Conservation (phyloP, 2,113 vertebrate genomes). For the Marmota monax region DNA sequence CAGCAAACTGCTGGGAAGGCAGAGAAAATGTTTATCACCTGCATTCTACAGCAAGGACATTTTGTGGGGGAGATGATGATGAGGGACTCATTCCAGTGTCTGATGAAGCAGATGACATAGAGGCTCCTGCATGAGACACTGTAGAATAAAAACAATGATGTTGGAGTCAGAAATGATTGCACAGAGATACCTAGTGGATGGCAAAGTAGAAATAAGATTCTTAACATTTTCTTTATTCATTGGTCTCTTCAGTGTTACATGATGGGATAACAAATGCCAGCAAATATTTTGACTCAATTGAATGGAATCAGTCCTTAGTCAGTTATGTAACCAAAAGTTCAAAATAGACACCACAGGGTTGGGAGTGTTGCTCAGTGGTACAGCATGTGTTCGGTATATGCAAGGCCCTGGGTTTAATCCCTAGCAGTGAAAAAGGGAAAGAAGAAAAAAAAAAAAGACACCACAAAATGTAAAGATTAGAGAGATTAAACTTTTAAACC, state of each 20-base stretch:
- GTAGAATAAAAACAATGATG: constrained; percentile 39
- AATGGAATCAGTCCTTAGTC: neutral
- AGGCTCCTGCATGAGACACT: constrained; percentile 96
- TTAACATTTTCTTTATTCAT: neutral
- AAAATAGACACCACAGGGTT: neutral
- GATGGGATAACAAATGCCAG: constrained; percentile 3
- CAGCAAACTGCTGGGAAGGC: constrained; percentile 90
- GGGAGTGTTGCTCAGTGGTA: too few species aligned
- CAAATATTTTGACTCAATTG: neutral
- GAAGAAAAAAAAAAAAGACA: neutral
- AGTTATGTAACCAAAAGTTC: neutral
- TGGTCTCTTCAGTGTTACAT: neutral
- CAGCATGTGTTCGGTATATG: too few species aligned
- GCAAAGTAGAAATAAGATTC: constrained; percentile 10
- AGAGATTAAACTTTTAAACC: constrained; percentile 5
- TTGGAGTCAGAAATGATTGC: neutral
- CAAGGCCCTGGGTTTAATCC: too few species aligned
- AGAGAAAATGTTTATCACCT: constrained; percentile 94
- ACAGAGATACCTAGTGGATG: neutral
- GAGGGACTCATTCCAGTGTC: constrained; percentile 98
- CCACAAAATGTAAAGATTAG: neutral
- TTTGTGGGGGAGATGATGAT: constrained; percentile 96
- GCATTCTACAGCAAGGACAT: constrained; percentile 97
- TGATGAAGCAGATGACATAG: constrained; percentile 97
- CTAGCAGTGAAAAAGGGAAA: neutral